phyloP scores from a whole-genome alignment of 2,113 vertebrate species.

The Salvator merianae region DNA sequence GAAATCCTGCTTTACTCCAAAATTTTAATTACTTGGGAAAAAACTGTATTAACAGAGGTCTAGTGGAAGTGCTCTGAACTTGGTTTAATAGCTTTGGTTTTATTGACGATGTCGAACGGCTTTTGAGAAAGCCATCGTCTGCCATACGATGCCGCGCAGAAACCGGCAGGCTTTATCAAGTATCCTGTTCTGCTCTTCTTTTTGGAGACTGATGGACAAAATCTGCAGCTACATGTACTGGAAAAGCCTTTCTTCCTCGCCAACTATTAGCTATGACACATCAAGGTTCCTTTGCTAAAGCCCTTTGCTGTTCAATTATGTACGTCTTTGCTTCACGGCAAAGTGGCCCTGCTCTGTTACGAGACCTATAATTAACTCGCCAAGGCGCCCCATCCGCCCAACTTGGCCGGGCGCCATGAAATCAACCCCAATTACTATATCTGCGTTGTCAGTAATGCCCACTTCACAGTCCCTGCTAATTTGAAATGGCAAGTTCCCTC shows the following conservation, averaged over 20 bases:
- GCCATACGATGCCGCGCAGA: fast-evolving
- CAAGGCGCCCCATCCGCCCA: conserved; percentile 77
- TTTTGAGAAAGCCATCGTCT: not conserved
- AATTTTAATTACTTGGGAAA: conserved; percentile 19
- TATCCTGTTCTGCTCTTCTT: not conserved
- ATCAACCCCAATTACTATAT: conserved; percentile 89
- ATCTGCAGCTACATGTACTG: fast-evolving
- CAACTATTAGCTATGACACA: not conserved
- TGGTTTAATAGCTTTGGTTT: not conserved
- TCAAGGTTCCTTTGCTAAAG: conserved; percentile 58
- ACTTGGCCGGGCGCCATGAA: conserved; percentile 78
- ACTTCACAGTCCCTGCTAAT: conserved; percentile 81
- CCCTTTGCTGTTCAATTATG: conserved; percentile 54
- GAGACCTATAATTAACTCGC: conserved; percentile 84
- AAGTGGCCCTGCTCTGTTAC: conserved; percentile 72
- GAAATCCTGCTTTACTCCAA: conserved; percentile 22
- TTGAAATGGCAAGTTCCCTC: conserved; percentile 80
- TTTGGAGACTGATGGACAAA: not conserved
- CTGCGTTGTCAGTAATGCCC: conserved; percentile 84
- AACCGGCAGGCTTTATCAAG: not conserved
- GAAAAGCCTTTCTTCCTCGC: not conserved
- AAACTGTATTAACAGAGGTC: not conserved
- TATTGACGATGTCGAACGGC: not conserved
- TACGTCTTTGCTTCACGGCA: conserved; percentile 54
- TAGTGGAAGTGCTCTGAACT: not conserved